Conservation (phyloP, 2,888 invertebrate genomes). For the Napeogenes inachia region DNA sequence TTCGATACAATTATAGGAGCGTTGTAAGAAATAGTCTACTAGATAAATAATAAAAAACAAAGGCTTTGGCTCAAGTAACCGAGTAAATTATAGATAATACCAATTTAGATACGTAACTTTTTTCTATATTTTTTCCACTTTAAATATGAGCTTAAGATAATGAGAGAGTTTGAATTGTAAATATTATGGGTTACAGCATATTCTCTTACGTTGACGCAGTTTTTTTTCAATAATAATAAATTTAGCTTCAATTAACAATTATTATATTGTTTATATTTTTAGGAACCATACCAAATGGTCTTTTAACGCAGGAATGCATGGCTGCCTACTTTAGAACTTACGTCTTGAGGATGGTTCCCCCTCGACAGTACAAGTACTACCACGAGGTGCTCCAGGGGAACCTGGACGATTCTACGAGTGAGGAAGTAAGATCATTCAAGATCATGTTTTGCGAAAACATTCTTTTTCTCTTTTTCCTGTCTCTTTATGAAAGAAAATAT, state of each 20-base stretch:
- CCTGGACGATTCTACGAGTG: not conserved
- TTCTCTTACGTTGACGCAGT: too few relatives aligned
- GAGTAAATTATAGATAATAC: not conserved
- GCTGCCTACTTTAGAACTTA: conserved; percentile 43
- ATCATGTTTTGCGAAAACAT: not conserved
- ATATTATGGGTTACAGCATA: not conserved
- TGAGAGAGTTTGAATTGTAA: not conserved
- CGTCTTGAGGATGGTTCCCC: conserved; percentile 42
- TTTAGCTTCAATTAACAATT: not conserved
- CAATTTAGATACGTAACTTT: not conserved
- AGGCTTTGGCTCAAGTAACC: too few relatives aligned
- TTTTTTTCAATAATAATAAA: too few relatives aligned
- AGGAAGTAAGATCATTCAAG: conserved; percentile 4
- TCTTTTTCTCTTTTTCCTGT: too few relatives aligned
- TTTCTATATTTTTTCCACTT: too few relatives aligned
- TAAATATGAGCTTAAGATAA: too few relatives aligned
- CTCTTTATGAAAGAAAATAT: too few relatives aligned
- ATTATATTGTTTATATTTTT: conserved; percentile 4
- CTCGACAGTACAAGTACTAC: conserved; percentile 51
- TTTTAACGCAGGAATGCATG: conserved; percentile 44
- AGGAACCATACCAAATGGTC: conserved; percentile 38
- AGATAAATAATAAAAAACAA: too few relatives aligned
- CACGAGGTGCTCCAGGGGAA: conserved; percentile 44
- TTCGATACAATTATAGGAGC: not conserved
- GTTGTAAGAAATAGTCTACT: too few relatives aligned